These are phyloP conservation scores for Avahi laniger DNA, from an alignment of 2,797 vertebrate genomes.

Conservation along the genomic window DNA sequence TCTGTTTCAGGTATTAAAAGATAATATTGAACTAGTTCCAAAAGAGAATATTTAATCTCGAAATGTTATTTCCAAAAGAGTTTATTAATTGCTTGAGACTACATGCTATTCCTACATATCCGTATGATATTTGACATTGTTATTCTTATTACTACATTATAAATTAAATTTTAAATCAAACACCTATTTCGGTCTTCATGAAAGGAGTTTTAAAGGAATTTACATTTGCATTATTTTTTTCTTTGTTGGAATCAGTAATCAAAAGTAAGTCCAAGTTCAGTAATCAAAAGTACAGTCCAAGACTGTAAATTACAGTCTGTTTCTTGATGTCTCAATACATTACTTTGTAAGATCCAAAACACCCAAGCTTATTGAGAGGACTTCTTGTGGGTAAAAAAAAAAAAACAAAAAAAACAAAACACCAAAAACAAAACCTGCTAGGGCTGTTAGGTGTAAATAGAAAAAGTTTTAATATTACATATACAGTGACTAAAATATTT, in stretches of 20 bases:
- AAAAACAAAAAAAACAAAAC: neutral
- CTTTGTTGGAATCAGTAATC: neutral
- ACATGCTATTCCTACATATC: neutral
- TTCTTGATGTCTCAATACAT: neutral
- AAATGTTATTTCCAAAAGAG: constrained; percentile 25
- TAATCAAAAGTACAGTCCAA: too few species aligned
- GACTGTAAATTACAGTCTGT: neutral
- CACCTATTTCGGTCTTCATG: neutral
- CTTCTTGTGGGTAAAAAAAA: neutral
- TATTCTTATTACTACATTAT: neutral
- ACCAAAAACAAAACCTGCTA: neutral
- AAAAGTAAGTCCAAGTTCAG: neutral
- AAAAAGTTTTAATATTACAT: neutral
- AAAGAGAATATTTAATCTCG: constrained; percentile 33
- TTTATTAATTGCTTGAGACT: neutral
- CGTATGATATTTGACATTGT: neutral
- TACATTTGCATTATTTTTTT: neutral
- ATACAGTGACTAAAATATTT: neutral
- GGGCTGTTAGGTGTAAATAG: neutral
- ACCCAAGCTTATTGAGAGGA: neutral
- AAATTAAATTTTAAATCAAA: constrained; percentile 35
- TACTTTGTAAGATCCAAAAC: neutral
- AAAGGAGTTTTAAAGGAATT: constrained; percentile 1
- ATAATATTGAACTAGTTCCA: neutral
- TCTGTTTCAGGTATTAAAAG: constrained; percentile 19